Conservation (phyloP, 2,113 vertebrate species). For the Columba janthina region DNA sequence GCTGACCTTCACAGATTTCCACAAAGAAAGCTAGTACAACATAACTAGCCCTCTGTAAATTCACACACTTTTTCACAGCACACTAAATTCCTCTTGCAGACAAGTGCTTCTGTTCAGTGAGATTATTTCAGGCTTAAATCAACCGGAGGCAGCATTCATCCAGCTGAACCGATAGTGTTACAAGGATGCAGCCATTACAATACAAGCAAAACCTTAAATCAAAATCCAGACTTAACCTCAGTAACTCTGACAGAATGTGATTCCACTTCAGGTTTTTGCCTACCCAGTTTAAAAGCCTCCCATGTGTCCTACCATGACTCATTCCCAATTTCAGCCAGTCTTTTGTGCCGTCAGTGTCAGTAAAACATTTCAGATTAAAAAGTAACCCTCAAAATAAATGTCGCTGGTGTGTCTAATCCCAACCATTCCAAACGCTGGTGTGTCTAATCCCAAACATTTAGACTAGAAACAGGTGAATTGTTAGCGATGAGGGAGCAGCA, state of each 20-base stretch:
- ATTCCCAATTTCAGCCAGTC: background rate
- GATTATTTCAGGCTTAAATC: constrained; percentile 33
- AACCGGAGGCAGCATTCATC: background rate
- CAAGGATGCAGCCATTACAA: background rate
- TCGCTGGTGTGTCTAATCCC: background rate
- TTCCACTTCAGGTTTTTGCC: background rate
- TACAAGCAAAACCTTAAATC: background rate
- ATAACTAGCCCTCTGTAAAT: constrained; percentile 2
- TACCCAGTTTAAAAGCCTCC: background rate
- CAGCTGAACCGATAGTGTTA: background rate
- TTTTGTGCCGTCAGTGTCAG: background rate
- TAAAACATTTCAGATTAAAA: background rate
- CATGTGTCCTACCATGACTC: background rate
- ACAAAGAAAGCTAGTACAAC: background rate
- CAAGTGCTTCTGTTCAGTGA: constrained; percentile 9
- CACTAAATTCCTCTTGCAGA: constrained; percentile 34
- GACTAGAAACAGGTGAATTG: background rate
- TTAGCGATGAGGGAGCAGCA: background rate
- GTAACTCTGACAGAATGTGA: background rate
- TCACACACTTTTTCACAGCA: background rate
- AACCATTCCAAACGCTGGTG: background rate
- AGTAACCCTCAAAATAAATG: background rate
- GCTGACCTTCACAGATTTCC: constrained; percentile 8
- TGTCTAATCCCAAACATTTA: background rate
- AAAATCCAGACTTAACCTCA: background rate